Evolutionary conservation across 2,113 vertebrate species (phyloP).

Genomic region (Pseudopodoces humilis): DNA sequence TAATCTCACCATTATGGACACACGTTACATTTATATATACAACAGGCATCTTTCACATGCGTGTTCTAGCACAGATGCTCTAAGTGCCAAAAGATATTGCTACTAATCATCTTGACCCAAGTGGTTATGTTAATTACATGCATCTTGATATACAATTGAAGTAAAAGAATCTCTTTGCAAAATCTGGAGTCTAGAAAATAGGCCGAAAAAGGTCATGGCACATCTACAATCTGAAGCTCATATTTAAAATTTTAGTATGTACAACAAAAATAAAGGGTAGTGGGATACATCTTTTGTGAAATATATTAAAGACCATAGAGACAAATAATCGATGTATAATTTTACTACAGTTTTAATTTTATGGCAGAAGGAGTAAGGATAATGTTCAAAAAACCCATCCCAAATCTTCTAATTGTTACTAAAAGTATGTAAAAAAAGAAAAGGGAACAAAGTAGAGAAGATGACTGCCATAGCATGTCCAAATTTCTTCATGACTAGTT

Average conservation of each 20-base stretch:
- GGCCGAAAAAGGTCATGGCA: accelerated
- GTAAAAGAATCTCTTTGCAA: not conserved
- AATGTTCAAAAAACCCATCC: not conserved
- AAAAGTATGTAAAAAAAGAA: not conserved
- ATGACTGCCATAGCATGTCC: not conserved
- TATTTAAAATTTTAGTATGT: not conserved
- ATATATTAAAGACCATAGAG: not conserved
- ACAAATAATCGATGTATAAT: not conserved
- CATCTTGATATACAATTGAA: not conserved
- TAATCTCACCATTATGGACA: not conserved
- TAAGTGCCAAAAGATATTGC: not conserved
- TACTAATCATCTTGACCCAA: not conserved
- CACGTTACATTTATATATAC: not conserved
- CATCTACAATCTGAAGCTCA: not conserved
- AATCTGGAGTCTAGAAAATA: not conserved
- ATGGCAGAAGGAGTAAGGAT: not conserved
- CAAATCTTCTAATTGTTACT: not conserved
- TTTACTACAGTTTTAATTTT: not conserved
- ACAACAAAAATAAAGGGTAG: not conserved
- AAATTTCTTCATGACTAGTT: not conserved
- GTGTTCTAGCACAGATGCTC: not conserved
- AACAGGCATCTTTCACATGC: not conserved
- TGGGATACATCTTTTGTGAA: not conserved
- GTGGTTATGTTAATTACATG: not conserved
- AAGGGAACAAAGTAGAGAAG: not conserved